Conservation (phyloP, 1,140 invertebrate genomes). For the Harpegnathos saltator region DNA sequence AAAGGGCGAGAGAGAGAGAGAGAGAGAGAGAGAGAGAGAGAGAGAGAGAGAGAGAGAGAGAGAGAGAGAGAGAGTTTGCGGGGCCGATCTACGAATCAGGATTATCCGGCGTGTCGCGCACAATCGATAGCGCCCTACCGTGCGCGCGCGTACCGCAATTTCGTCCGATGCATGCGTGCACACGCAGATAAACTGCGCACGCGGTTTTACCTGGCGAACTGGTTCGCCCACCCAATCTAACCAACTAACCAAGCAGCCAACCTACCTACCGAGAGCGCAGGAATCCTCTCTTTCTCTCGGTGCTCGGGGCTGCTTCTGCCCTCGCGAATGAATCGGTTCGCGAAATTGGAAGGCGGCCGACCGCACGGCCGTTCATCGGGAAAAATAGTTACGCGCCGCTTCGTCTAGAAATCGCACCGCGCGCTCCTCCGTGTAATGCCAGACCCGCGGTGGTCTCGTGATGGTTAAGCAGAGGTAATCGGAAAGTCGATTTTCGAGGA, state of each 20-base stretch:
- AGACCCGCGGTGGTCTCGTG: not conserved
- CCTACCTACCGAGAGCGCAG: constrained; percentile 30
- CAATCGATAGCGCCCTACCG: constrained; percentile 50
- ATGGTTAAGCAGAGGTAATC: constrained; percentile 14
- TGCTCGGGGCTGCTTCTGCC: constrained; percentile 58
- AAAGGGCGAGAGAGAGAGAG: too few species aligned
- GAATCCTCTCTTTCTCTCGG: constrained; percentile 55
- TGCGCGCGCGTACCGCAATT: constrained; percentile 42
- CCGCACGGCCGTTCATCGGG: constrained; percentile 50
- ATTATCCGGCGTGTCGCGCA: constrained; percentile 17
- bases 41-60: too few species aligned
- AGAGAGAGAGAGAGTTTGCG: too few species aligned
- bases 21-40: too few species aligned
- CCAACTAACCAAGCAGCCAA: too few species aligned
- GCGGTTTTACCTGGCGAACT: constrained; percentile 75
- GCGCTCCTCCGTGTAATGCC: constrained; percentile 1
- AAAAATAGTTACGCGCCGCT: constrained; percentile 53
- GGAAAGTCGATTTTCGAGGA: constrained; percentile 22
- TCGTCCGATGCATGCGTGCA: constrained; percentile 30
- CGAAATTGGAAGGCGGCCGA: constrained; percentile 67
- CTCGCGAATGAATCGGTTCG: constrained; percentile 61
- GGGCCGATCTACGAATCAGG: constrained; percentile 32
- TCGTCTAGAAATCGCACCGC: constrained; percentile 15
- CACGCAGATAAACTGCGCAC: constrained; percentile 42
- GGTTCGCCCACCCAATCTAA: constrained; percentile 81